These are phyloP conservation scores for Megaleporinus macrocephalus DNA, from an alignment of 2,113 vertebrate genomes.

Conservation along the genomic window DNA sequence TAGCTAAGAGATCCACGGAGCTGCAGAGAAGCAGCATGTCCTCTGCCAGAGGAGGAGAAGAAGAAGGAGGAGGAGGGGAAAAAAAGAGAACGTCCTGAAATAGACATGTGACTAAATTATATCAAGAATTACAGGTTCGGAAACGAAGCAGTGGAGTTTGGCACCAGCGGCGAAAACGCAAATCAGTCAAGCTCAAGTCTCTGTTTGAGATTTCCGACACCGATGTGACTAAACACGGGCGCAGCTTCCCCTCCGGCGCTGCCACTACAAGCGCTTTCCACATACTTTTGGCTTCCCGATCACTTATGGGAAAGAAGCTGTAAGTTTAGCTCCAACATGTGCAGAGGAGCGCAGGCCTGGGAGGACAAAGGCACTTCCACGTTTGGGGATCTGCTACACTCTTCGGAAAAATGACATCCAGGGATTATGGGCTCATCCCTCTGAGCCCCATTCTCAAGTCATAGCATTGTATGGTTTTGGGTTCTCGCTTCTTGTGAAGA, in stretches of 20 bases:
- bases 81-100: conserved; percentile 56
- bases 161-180: conserved; percentile 72
- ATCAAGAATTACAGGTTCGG: conserved; percentile 70
- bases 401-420: conserved; percentile 33
- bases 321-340: conserved; percentile 76
- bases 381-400: conserved; percentile 41
- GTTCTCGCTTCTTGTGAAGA: conserved; percentile 24
- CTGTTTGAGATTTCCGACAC: conserved; percentile 69
- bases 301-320: conserved; percentile 79
- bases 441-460: conserved; percentile 30
- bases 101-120: conserved; percentile 65
- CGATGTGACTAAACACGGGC: conserved; percentile 68
- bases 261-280: conserved; percentile 81
- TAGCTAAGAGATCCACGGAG: conserved; percentile 6
- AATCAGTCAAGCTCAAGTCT: conserved; percentile 71
- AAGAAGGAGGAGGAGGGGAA: too few species aligned
- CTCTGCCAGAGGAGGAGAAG: conserved; percentile 5
- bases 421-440: conserved; percentile 51
- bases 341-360: conserved; percentile 52
- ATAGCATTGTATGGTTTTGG: conserved; percentile 42
- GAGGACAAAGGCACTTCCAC: conserved; percentile 40
- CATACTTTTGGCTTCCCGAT: conserved; percentile 83
- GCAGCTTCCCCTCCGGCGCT: conserved; percentile 73
- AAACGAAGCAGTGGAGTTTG: conserved; percentile 68
- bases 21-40: conserved; percentile 4